Evolutionary conservation across 2,888 invertebrate genomes (phyloP).

Genomic region (Crocallis elinguaria): DNA sequence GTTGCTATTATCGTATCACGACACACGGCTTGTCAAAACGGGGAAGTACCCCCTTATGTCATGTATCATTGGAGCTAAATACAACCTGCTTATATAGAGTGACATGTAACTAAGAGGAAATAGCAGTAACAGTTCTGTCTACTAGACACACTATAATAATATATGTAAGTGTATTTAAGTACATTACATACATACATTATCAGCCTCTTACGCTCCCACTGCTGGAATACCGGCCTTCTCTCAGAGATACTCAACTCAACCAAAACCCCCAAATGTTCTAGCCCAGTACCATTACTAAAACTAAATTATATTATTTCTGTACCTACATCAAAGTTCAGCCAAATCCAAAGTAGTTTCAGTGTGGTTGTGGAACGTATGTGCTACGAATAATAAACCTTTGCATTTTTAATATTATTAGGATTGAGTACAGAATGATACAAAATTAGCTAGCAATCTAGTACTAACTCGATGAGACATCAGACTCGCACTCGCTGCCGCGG

Average conservation of each 20-base stretch:
- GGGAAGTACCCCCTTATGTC: slow-evolving; percentile 18
- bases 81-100: slow-evolving; percentile 3
- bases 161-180: background rate
- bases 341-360: too few species aligned
- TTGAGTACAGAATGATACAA: background rate
- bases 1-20: slow-evolving; percentile 74
- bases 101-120: slow-evolving; percentile 1
- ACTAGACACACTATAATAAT: background rate
- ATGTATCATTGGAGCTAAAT: slow-evolving; percentile 10
- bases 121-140: background rate
- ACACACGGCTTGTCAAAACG: slow-evolving; percentile 37
- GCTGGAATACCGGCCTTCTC: background rate
- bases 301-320: too few species aligned
- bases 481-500: slow-evolving; percentile 16
- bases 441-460: slow-evolving; percentile 5
- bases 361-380: too few species aligned
- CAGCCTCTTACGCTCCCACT: background rate
- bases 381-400: too few species aligned
- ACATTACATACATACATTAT: background rate
- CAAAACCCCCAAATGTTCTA: too few species aligned
- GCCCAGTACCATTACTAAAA: too few species aligned
- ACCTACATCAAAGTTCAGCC: too few species aligned
- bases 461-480: slow-evolving; percentile 10
- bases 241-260: too few species aligned
- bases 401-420: too few species aligned